phyloP scores from a whole-genome alignment of 2,888 invertebrate species.

The Nezara viridula region DNA sequence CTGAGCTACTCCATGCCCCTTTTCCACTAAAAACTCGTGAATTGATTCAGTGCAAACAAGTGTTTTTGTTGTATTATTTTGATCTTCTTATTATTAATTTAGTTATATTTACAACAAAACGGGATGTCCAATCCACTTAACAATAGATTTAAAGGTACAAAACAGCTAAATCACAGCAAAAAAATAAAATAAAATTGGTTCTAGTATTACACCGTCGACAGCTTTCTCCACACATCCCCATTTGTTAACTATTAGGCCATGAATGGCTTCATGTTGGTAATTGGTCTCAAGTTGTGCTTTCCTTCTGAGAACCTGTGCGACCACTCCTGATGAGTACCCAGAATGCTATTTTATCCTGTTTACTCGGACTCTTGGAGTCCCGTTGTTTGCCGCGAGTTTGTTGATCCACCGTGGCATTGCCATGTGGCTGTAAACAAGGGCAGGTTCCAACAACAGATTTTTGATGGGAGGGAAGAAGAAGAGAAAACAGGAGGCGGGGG shows the following conservation, averaged over 20 bases:
- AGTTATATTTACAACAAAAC: too few species aligned
- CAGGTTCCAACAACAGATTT: not conserved
- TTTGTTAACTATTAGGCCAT: not conserved
- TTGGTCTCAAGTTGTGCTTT: not conserved
- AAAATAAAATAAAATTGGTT: too few species aligned
- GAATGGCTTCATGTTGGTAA: not conserved
- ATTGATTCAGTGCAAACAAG: too few species aligned
- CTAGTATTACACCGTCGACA: not conserved
- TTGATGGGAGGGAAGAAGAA: not conserved
- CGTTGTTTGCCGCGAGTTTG: conserved; percentile 13
- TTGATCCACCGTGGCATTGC: not conserved
- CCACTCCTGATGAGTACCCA: not conserved
- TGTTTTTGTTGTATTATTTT: too few species aligned
- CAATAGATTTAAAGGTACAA: too few species aligned
- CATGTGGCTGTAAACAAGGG: not conserved
- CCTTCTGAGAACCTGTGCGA: not conserved
- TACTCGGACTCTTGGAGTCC: not conserved
- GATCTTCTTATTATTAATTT: too few species aligned
- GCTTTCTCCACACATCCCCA: too few species aligned
- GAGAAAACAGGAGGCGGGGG: not conserved
- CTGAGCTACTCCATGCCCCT: too few species aligned
- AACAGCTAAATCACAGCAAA: too few species aligned
- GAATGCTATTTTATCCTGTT: conserved; percentile 18
- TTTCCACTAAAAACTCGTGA: too few species aligned
- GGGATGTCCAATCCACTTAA: too few species aligned